These are phyloP conservation scores for Teleogryllus occipitalis DNA, from an alignment of 1,140 invertebrate species.

Conservation along the genomic window DNA sequence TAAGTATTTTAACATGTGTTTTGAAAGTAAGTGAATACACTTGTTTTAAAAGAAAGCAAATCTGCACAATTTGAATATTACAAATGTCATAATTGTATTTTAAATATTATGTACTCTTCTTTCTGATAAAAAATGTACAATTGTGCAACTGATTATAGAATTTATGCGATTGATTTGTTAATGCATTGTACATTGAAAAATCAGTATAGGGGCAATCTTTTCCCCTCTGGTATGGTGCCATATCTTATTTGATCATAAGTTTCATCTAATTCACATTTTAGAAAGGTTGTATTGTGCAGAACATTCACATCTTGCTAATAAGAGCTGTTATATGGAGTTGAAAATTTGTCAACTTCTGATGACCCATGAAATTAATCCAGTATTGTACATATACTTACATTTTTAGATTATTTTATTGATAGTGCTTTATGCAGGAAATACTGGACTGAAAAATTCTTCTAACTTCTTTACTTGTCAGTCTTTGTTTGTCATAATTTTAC, in stretches of 20 bases:
- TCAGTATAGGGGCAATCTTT: too few relatives aligned
- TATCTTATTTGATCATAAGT: not conserved
- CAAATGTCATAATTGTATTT: constrained; percentile 1
- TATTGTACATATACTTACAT: not conserved
- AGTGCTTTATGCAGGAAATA: not conserved
- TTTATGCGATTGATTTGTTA: not conserved
- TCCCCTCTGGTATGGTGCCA: not conserved
- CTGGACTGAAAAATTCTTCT: not conserved
- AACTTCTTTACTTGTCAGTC: not conserved
- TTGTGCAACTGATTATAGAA: not conserved
- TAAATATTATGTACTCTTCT: not conserved
- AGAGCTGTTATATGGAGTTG: not conserved
- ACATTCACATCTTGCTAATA: not conserved
- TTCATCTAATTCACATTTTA: not conserved
- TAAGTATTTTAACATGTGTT: constrained; percentile 6
- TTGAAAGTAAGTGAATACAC: constrained; percentile 1
- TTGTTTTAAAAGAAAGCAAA: not conserved
- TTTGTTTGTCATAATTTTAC: not conserved
- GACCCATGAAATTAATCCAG: not conserved
- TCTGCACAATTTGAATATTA: constrained; percentile 5
- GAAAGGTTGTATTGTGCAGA: not conserved
- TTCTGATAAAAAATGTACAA: not conserved
- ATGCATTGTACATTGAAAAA: too few relatives aligned
- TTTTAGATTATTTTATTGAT: not conserved
- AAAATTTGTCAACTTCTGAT: not conserved